Conservation (phyloP, 2,888 invertebrate species). For the Caenorhabditis afra region DNA sequence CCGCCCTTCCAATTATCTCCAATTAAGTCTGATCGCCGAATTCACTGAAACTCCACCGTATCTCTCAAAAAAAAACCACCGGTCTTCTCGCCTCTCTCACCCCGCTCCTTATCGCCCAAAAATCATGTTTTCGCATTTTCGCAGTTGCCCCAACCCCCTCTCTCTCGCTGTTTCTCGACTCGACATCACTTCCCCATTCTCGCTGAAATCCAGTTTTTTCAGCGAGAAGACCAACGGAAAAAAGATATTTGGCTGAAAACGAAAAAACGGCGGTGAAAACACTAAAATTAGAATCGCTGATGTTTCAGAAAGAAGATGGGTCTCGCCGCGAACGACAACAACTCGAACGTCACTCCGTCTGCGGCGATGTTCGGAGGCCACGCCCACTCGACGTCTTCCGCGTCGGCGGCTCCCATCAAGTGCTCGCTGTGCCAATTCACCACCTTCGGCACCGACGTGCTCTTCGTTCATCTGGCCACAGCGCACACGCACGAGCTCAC, state of each 20-base stretch:
- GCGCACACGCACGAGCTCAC: conserved; percentile 47
- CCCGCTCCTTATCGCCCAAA: conserved; percentile 11
- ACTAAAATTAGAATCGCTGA: conserved; percentile 4
- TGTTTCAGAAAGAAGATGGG: conserved; percentile 1
- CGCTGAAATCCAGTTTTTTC: conserved; percentile 17
- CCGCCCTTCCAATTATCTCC: too few relatives aligned
- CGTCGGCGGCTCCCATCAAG: conserved; percentile 28
- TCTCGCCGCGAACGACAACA: not conserved
- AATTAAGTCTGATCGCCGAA: too few relatives aligned
- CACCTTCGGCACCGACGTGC: conserved; percentile 48
- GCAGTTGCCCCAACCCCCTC: too few relatives aligned
- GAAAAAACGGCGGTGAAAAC: not conserved
- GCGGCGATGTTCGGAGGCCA: too few relatives aligned
- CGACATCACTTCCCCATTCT: conserved; percentile 4
- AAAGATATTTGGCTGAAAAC: conserved; percentile 10
- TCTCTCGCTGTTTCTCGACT: too few relatives aligned
- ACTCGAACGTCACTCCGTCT: not conserved
- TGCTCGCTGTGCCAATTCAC: conserved; percentile 58
- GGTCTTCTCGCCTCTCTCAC: too few relatives aligned
- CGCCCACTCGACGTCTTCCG: conserved; percentile 2
- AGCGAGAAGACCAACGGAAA: too few relatives aligned
- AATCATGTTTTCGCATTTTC: conserved; percentile 1
- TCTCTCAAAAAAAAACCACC: too few relatives aligned
- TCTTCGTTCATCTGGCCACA: conserved; percentile 60
- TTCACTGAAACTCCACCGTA: too few relatives aligned